phyloP scores from a whole-genome alignment of 2,797 vertebrate genomes.

The Falco columbarius region DNA sequence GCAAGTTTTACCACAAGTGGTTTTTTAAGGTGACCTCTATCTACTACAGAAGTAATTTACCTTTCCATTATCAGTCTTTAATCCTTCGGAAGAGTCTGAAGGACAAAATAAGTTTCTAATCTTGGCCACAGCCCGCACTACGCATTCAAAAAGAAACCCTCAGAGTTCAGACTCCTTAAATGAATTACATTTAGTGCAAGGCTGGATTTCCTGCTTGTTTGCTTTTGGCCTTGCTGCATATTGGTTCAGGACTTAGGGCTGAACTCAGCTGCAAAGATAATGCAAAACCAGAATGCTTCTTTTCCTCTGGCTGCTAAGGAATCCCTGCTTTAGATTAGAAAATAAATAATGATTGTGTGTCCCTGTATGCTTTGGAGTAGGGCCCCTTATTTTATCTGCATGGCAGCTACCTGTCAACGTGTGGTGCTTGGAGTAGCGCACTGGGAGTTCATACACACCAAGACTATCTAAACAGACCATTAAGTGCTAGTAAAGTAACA shows the following conservation, averaged over 20 bases:
- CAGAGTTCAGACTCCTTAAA: slow-evolving; percentile 11
- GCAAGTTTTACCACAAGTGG: neutral
- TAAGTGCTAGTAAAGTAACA: slow-evolving; percentile 82
- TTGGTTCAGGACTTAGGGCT: slow-evolving; percentile 6
- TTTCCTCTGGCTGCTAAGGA: slow-evolving; percentile 22
- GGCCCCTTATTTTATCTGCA: slow-evolving; percentile 76
- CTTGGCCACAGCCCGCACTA: neutral
- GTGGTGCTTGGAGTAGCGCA: slow-evolving; percentile 69
- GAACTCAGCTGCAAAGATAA: slow-evolving; percentile 34
- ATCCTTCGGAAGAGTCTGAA: slow-evolving; percentile 4
- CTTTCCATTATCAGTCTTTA: slow-evolving; percentile 3
- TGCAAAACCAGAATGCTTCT: neutral
- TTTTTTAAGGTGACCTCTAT: slow-evolving; percentile 21
- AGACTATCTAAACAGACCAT: slow-evolving; percentile 83
- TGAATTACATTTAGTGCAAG: neutral
- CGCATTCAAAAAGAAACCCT: slow-evolving; percentile 5
- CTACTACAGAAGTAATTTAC: slow-evolving; percentile 6
- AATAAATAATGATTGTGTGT: slow-evolving; percentile 68
- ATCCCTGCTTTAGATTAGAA: slow-evolving; percentile 66
- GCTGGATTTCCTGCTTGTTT: slow-evolving; percentile 44
- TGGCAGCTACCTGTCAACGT: slow-evolving; percentile 76
- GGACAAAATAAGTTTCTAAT: slow-evolving; percentile 3
- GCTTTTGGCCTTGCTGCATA: slow-evolving; percentile 11
- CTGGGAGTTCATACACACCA: slow-evolving; percentile 78
- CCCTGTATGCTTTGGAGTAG: slow-evolving; percentile 54